phyloP scores from a whole-genome alignment of 2,797 vertebrate genomes.

The Falco columbarius region DNA sequence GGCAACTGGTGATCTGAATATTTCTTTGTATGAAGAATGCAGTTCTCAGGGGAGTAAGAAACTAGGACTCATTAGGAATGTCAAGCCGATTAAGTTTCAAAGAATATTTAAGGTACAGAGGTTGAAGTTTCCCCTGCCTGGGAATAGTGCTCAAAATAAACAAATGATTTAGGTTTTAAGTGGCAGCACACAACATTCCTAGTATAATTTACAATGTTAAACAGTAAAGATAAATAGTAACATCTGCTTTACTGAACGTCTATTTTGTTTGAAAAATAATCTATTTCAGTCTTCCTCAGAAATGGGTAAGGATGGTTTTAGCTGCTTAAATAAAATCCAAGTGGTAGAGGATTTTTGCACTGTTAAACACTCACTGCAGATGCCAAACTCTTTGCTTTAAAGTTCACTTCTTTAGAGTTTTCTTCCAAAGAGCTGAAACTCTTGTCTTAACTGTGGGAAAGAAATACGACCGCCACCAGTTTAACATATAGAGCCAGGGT shows the following conservation, averaged over 20 bases:
- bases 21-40: background rate
- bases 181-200: conserved; percentile 23
- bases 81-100: conserved; percentile 42
- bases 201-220: background rate
- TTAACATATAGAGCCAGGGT: background rate
- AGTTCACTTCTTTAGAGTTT: background rate
- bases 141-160: conserved; percentile 52
- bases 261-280: conserved; percentile 3
- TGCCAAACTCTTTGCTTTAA: background rate
- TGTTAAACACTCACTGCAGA: background rate
- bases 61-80: conserved; percentile 37
- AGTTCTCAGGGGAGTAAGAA: conserved; percentile 41
- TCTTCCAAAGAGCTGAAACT: background rate
- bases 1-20: background rate
- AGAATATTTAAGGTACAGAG: conserved; percentile 46
- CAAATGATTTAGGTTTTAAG: conserved; percentile 3
- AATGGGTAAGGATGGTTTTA: background rate
- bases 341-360: background rate
- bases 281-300: background rate
- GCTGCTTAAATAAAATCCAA: background rate
- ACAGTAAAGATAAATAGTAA: conserved; percentile 26
- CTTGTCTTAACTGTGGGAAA: background rate
- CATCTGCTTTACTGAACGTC: conserved; percentile 18
- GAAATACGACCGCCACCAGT: rapidly evolving
- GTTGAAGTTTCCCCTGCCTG: conserved; percentile 29